phyloP scores from a whole-genome alignment of 2,797 vertebrate species.

The Danionella dracula region DNA sequence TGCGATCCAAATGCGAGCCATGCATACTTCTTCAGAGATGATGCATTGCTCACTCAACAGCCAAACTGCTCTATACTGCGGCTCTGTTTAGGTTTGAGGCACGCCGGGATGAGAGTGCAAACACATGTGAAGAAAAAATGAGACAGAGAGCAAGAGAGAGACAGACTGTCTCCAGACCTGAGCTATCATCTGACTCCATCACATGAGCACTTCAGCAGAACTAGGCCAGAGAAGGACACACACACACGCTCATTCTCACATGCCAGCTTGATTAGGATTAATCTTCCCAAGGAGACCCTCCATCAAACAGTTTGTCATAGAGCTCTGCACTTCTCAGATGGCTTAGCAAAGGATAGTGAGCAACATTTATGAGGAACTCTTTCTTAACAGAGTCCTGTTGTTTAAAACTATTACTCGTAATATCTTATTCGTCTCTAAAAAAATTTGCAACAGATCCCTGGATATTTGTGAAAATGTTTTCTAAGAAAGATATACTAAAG shows the following conservation, averaged over 20 bases:
- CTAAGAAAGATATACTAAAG: too few species aligned
- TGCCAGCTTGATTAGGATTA: slow-evolving; percentile 45
- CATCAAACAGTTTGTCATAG: slow-evolving; percentile 41
- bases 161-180: neutral
- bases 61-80: slow-evolving; percentile 10
- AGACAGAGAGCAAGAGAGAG: slow-evolving; percentile 3
- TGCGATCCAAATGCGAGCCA: slow-evolving; percentile 47
- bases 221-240: slow-evolving; percentile 14
- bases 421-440: too few species aligned
- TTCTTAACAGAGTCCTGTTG: neutral
- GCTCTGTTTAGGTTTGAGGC: slow-evolving; percentile 43
- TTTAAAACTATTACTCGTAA: too few species aligned
- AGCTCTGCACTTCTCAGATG: slow-evolving; percentile 34
- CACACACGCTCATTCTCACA: slow-evolving; percentile 3
- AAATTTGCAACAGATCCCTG: too few species aligned
- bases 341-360: slow-evolving; percentile 15
- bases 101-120: slow-evolving; percentile 36
- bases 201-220: slow-evolving; percentile 23
- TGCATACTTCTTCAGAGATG: slow-evolving; percentile 42
- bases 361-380: slow-evolving; percentile 3
- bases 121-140: slow-evolving; percentile 33
- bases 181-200: slow-evolving; percentile 24
- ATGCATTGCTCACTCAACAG: slow-evolving; percentile 45
- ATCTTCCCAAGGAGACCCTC: slow-evolving; percentile 36
- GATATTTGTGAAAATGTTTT: too few species aligned